Percentiles rank a stretch among this genome's conserved stretches.
Evolutionary conservation across 2,888 invertebrate species (phyloP).

Genomic region (Monochamus alternatus): DNA sequence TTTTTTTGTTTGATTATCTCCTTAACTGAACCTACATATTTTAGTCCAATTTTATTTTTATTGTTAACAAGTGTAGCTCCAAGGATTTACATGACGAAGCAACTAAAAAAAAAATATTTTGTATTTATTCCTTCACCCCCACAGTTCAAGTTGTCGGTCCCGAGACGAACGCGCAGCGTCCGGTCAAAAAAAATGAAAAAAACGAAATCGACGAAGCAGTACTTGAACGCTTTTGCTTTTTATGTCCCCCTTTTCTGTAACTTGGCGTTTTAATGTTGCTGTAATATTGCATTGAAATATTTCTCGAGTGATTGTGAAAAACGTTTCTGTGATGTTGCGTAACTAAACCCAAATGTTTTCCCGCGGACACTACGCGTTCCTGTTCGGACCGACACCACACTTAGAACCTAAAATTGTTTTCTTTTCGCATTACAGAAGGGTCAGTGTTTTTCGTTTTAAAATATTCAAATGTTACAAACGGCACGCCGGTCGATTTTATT

Average conservation of each 20-base stretch:
- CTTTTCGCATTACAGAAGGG: constrained; percentile 21
- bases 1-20: constrained; percentile 34
- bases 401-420: constrained; percentile 35
- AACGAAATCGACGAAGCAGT: constrained; percentile 12
- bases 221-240: constrained; percentile 30
- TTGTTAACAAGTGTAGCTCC: constrained; percentile 32
- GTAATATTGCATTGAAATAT: constrained; percentile 54
- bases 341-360: constrained; percentile 6
- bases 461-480: constrained; percentile 25
- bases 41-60: constrained; percentile 37
- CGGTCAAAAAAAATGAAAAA: neutral
- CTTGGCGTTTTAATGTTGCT: constrained; percentile 15
- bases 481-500: constrained; percentile 40
- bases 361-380: constrained; percentile 28
- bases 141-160: constrained; percentile 42
- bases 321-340: constrained; percentile 51
- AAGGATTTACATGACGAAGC: constrained; percentile 30
- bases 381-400: constrained; percentile 41
- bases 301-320: constrained; percentile 34
- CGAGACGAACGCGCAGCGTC: constrained; percentile 36
- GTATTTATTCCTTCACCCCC: constrained; percentile 39
- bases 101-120: constrained; percentile 43
- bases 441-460: constrained; percentile 30
- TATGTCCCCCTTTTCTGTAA: constrained; percentile 22
- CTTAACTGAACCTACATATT: constrained; percentile 36